These are phyloP conservation scores for Trogon surrucura DNA, from an alignment of 2,113 vertebrate species.

Conservation along the genomic window DNA sequence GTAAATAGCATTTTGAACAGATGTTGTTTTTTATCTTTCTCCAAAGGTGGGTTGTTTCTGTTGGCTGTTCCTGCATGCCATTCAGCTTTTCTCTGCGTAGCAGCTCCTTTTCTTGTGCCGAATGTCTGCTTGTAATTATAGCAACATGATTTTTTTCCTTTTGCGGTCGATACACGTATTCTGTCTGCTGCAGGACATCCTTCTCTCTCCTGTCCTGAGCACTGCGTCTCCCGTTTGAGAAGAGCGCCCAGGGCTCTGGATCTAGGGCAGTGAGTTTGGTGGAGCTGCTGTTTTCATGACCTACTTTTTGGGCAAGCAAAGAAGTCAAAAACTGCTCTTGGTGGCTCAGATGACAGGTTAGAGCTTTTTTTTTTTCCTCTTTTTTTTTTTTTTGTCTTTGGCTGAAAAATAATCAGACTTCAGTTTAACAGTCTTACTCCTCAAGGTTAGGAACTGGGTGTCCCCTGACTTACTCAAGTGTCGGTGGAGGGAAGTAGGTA, in stretches of 20 bases:
- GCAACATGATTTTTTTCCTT: neutral
- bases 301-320: neutral
- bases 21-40: neutral
- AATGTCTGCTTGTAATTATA: neutral
- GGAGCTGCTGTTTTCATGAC: neutral
- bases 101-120: neutral
- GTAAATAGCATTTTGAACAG: neutral
- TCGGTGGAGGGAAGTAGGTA: neutral
- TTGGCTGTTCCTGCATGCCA: neutral
- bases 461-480: neutral
- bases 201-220: neutral
- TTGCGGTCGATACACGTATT: rapidly evolving
- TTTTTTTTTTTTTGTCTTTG: neutral
- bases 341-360: neutral
- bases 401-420: neutral
- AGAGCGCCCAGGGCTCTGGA: neutral
- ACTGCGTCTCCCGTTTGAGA: neutral
- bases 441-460: neutral
- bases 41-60: neutral
- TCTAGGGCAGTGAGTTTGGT: neutral
- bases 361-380: neutral
- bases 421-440: neutral
- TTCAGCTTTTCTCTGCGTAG: neutral
- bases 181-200: neutral
- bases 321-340: neutral